Base-by-base conservation (phyloP, 1,140 invertebrate species). In the Trigoniulus corallinus region DNA sequence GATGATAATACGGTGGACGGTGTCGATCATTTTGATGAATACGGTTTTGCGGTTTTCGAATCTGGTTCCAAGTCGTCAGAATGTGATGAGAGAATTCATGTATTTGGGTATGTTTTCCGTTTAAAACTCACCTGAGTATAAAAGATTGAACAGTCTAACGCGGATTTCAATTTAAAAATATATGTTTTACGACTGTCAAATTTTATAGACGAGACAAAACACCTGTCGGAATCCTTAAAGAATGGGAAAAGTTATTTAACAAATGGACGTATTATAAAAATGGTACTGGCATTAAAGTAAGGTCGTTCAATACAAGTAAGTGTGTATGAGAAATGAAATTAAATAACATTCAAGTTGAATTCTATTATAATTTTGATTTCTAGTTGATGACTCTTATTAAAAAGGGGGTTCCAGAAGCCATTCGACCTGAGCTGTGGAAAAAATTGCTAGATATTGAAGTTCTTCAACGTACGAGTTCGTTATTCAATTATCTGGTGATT, bases 31-130 rank as follows among this genome's bases (percentile, higher is more conserved):
- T 47, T 47, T 22, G 46, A 47, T 34, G n/a, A 47, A 40, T 47
- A 26, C 26, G 46, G 46, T 10, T 47, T 47, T 27, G 46, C 46
- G 12, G 46, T 47, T 7, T 47, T 47, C 20, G 26, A 47, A 47
- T 10, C 7, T 7, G 15, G 29, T 34, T 7, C 15, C 29, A 34
- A 34, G 7, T 34, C 29, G 29, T 34, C 15, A 34, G n/a, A n/a
- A n/a, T n/a, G n/a, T n/a, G n/a, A n/a, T n/a, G n/a, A n/a, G n/a
- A n/a, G n/a, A n/a, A n/a, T n/a, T n/a, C n/a, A n/a, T n/a, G n/a
- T n/a, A n/a, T n/a, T n/a, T n/a, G n/a, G n/a, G n/a, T n/a, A n/a
- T n/a, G n/a, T n/a, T n/a, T n/a, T n/a, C n/a, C n/a, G n/a, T 12
- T 18, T 18, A 39, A 39, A 13, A 39, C 37, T 39, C 37, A 18